These are phyloP conservation scores for Cephalopholis sonnerati DNA, from an alignment of 2,113 vertebrate species.

Conservation along the genomic window DNA sequence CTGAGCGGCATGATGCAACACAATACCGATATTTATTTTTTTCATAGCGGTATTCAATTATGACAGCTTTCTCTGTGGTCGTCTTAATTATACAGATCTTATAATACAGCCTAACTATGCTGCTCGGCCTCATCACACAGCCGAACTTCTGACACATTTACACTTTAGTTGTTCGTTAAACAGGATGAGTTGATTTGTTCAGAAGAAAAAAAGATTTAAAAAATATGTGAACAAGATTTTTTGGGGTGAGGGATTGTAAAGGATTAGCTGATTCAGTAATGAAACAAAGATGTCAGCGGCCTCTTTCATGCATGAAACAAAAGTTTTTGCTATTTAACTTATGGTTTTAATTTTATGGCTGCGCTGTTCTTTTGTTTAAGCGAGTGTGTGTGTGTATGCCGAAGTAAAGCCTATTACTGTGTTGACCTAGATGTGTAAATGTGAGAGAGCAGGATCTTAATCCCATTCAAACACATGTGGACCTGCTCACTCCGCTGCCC, in stretches of 20 bases:
- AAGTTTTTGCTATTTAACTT: neutral
- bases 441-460: constrained; percentile 22
- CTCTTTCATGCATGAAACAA: constrained; percentile 7
- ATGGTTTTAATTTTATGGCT: constrained; percentile 6
- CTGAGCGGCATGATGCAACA: neutral
- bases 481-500: constrained; percentile 45
- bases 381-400: neutral
- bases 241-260: neutral
- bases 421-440: constrained; percentile 23
- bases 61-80: neutral
- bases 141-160: constrained; percentile 5
- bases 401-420: constrained; percentile 22
- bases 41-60: neutral
- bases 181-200: constrained; percentile 2
- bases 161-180: neutral
- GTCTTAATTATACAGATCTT: constrained; percentile 7
- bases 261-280: constrained; percentile 30
- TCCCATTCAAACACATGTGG: constrained; percentile 52
- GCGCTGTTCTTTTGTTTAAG: neutral
- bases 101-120: neutral
- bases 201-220: neutral
- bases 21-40: neutral
- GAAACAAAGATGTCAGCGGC: constrained; percentile 15
- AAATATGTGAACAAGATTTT: neutral
- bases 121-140: neutral